Conservation (phyloP, 2,888 invertebrate genomes). For the Tipula vernalis region DNA sequence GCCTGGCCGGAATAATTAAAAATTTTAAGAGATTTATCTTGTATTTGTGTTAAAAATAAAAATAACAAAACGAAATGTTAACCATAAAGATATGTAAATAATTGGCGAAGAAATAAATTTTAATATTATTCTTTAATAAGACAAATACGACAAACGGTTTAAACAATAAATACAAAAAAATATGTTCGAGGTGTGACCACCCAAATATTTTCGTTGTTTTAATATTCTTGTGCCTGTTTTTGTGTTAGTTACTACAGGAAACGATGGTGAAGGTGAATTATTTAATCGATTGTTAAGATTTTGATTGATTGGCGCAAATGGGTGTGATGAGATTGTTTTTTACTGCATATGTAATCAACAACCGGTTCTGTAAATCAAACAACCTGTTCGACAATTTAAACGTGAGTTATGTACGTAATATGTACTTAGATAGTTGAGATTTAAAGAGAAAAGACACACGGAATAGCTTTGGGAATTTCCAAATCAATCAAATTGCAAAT, state of each 20-base stretch:
- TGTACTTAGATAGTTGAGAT: no score
- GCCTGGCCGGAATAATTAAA: not conserved
- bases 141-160: not conserved
- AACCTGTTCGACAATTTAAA: no score
- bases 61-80: not conserved
- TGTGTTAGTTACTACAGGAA: not conserved
- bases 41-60: not conserved
- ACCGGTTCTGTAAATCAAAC: not conserved
- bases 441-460: no score
- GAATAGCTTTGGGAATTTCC: no score
- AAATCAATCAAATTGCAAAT: no score
- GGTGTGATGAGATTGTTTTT: not conserved
- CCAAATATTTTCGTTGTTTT: not conserved
- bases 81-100: not conserved
- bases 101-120: not conserved
- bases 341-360: not conserved
- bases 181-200: not conserved
- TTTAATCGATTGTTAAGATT: not conserved
- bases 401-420: not conserved
- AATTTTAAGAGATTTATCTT: not conserved
- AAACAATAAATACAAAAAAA: not conserved
- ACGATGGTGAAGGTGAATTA: not conserved
- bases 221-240: not conserved
- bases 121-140: not conserved
- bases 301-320: not conserved